A percentile compares a stretch with the other conserved stretches of the same genome.
Conservation (phyloP, 1,140 invertebrate genomes). For the Thaumatotibia leucotreta region DNA sequence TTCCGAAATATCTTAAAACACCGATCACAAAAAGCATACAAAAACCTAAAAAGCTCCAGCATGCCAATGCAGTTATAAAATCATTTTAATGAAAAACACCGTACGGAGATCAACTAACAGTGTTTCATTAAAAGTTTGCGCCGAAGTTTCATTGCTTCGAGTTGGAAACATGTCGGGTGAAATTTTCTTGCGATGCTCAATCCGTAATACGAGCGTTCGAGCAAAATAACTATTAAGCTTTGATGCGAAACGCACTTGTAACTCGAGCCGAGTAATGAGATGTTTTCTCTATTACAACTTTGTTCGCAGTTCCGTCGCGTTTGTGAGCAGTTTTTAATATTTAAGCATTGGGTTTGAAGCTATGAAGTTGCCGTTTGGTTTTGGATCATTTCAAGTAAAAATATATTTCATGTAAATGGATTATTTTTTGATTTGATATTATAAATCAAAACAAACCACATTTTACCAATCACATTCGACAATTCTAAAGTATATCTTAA, state of each 20-base stretch:
- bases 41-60: background rate
- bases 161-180: conserved; percentile 40
- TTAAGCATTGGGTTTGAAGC: no score
- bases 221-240: conserved; percentile 13
- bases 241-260: conserved; percentile 14
- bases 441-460: no score
- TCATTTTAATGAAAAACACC: conserved; percentile 21
- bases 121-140: conserved; percentile 68
- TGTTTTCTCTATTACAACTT: conserved; percentile 2
- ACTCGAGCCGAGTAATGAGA: conserved; percentile 1
- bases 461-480: no score
- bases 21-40: no score
- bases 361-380: no score
- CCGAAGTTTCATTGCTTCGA: conserved; percentile 42
- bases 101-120: conserved; percentile 34
- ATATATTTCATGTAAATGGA: no score
- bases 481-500: no score
- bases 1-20: no score
- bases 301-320: background rate
- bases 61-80: background rate
- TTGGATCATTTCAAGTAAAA: no score
- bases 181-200: conserved; percentile 42
- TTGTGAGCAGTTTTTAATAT: no score
- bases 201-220: conserved; percentile 24
- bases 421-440: no score